A percentile compares a stretch with the other conserved stretches of the same genome.
These are phyloP conservation scores for Lucilia cuprina DNA, from an alignment of 1,140 invertebrate genomes.

Conservation along the genomic window DNA sequence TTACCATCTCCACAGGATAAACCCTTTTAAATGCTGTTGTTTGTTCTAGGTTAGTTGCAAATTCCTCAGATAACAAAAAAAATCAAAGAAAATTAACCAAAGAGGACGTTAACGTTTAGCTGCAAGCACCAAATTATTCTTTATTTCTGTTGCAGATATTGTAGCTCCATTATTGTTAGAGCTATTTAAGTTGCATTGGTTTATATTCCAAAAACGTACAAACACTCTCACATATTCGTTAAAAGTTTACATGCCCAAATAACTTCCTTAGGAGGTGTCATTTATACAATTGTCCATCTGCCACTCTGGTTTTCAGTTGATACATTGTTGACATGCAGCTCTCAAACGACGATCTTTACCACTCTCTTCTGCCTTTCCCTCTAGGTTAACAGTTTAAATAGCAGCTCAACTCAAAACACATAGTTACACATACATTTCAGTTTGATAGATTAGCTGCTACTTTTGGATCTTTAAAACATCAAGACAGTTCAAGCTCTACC, in stretches of 20 bases:
- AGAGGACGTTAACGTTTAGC: background rate
- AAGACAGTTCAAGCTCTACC: background rate
- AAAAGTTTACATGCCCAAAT: background rate
- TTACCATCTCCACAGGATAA: background rate
- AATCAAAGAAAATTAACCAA: background rate
- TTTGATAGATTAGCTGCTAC: conserved; percentile 13
- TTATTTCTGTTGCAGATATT: background rate
- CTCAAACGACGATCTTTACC: background rate
- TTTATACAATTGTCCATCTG: conserved; percentile 32
- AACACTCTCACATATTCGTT: background rate
- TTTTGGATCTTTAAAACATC: background rate
- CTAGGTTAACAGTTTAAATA: background rate
- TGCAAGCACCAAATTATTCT: conserved; percentile 4
- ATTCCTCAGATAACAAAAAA: background rate
- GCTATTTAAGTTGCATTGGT: background rate
- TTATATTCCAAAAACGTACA: background rate
- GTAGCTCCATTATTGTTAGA: background rate
- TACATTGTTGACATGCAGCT: conserved; percentile 8
- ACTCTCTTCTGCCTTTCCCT: too few relatives aligned
- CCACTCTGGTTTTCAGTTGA: conserved; percentile 11
- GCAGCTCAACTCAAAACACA: background rate
- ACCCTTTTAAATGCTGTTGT: background rate
- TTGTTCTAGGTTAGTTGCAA: background rate
- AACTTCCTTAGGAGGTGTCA: conserved; percentile 12
- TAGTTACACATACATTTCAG: background rate